Evolutionary conservation across 2,888 invertebrate species (phyloP).

Genomic region (Tiphia femorata): DNA sequence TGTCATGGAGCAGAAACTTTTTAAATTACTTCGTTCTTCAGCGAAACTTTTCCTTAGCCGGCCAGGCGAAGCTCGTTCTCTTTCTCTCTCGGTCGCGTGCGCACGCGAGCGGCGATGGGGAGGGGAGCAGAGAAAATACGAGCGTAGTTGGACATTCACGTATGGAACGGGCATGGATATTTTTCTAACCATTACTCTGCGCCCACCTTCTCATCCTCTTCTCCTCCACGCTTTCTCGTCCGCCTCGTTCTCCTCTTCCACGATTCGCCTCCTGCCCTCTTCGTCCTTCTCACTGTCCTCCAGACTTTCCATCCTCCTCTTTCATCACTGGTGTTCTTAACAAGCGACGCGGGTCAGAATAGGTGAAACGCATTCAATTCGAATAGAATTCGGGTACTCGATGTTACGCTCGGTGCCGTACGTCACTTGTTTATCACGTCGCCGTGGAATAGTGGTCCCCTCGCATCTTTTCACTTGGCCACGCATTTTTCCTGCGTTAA

Average conservation of each 20-base stretch:
- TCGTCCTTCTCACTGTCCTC: background rate
- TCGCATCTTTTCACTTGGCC: no score
- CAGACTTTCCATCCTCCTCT: background rate
- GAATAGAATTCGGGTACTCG: no score
- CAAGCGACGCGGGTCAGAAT: no score
- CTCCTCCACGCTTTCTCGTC: background rate
- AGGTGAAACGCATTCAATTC: no score
- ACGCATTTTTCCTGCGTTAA: no score
- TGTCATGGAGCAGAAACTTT: conserved; percentile 68
- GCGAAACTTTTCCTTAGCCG: conserved; percentile 54
- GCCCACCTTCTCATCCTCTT: conserved; percentile 8
- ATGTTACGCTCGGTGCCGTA: no score
- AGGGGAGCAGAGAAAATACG: conserved; percentile 50
- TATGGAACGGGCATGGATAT: conserved; percentile 48
- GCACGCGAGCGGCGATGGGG: background rate
- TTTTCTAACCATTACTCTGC: conserved; percentile 52
- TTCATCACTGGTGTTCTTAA: background rate
- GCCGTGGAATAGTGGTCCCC: no score
- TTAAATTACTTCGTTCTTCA: conserved; percentile 66
- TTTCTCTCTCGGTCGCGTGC: background rate
- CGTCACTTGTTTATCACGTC: no score
- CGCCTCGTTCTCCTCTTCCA: background rate
- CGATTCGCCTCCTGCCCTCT: background rate
- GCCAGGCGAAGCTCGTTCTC: conserved; percentile 14
- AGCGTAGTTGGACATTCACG: conserved; percentile 58